Conservation (phyloP, 2,797 vertebrate species). For the Bucorvus abyssinicus region DNA sequence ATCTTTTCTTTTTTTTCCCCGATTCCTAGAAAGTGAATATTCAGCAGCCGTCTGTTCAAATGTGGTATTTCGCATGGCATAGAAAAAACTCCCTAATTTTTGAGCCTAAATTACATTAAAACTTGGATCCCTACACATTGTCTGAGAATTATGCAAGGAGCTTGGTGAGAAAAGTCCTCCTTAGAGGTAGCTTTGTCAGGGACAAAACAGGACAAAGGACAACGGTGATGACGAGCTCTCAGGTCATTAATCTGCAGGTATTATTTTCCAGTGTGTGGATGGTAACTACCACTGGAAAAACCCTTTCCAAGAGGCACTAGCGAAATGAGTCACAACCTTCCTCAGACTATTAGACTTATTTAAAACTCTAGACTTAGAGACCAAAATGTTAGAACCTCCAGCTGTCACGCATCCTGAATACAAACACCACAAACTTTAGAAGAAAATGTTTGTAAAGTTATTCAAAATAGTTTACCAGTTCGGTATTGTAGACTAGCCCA, state of each 20-base stretch:
- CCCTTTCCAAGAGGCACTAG: not conserved
- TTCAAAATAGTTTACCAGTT: not conserved
- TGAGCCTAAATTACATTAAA: not conserved
- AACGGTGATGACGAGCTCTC: rapidly evolving
- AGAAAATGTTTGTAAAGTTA: not conserved
- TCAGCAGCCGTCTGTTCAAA: not conserved
- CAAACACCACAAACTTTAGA: not conserved
- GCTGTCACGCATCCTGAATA: not conserved
- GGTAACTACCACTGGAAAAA: not conserved
- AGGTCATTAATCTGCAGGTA: not conserved
- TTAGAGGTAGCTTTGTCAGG: not conserved
- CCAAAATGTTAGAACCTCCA: not conserved
- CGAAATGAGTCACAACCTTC: not conserved
- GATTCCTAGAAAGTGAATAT: not conserved
- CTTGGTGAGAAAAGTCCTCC: not conserved
- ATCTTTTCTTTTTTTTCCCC: too few species aligned
- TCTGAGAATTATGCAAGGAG: not conserved
- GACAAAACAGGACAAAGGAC: not conserved
- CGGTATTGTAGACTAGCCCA: not conserved
- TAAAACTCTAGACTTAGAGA: not conserved
- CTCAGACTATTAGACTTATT: not conserved
- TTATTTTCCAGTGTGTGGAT: not conserved
- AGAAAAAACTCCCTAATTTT: not conserved
- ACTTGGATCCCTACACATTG: not conserved
- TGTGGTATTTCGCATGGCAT: not conserved